Base-by-base conservation (phyloP, 2,113 vertebrate genomes). In the Scatophagus argus region DNA sequence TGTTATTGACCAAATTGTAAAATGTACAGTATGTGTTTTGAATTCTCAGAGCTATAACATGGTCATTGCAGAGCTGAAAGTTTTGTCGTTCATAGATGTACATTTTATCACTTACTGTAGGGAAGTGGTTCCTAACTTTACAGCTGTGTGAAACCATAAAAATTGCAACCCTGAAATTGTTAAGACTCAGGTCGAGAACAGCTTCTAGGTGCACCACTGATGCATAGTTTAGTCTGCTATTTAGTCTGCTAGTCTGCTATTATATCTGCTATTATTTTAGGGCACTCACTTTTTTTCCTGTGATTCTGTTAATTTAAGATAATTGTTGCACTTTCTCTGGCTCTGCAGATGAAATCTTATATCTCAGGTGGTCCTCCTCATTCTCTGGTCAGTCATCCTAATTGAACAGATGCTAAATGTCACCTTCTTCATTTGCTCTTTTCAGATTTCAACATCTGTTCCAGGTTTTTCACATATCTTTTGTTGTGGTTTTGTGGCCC, bases 361-460 rank as follows among this genome's bases (percentile, higher is more conserved):
- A 7, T 64, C 72, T 56, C 2, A 6, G 23, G 17, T 41, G 38
- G 51, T 23, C 8, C 29, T 23, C 19, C 38, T 8, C 29, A 23
- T 27, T 36, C 19, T 29, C 11, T 31, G 36, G 34, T 73, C 39
- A 56, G 6, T 34, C 52, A 46, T 55, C 49, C 25, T 63, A 51
- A 63, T 17, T 69, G 41, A 69, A 34, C 58, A 69, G 34, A 31
- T 52, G 21, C 36, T 60, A 14, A 32, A 44, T 6, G n/a, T 39
- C 59, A 46, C 32, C 9, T 25, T 27, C 19, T 38, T 34, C 8
- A 68, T 68, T 76, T 52, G 34, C 52, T 77, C 27, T 23, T 38
- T 56, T 64, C 36, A 34, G 5, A 60, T 44, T 54, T 29, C 61
- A 60, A 36, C 56, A 46, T 19, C 46, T 55, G n/a, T 62, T 44